Conservation (phyloP, 2,797 vertebrate genomes). For the Diplodus puntazzo region DNA sequence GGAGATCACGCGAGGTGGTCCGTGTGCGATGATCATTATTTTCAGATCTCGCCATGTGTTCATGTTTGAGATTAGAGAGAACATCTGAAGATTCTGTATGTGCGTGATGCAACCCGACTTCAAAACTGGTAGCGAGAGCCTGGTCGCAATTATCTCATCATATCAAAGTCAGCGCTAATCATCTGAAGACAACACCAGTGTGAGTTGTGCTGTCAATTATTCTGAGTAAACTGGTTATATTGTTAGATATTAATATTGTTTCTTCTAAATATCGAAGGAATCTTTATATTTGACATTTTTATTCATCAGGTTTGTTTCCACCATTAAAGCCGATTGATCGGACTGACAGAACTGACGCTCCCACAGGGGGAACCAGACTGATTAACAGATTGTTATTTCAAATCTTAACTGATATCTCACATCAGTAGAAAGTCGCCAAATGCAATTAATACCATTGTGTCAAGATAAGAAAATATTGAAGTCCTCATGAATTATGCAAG, state of each 20-base stretch:
- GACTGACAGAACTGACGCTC: neutral
- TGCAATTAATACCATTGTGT: neutral
- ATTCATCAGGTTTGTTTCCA: neutral
- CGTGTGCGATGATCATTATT: no score
- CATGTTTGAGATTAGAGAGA: no score
- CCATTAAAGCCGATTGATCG: neutral
- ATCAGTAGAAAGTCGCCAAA: neutral
- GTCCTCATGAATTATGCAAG: constrained; percentile 13
- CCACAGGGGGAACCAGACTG: neutral
- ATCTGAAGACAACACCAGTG: constrained; percentile 17
- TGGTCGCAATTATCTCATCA: neutral
- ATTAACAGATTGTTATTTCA: neutral
- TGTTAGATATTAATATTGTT: constrained; percentile 1
- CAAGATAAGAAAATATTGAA: constrained; percentile 4
- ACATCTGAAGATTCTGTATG: no score
- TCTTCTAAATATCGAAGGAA: no score
- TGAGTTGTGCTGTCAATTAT: neutral
- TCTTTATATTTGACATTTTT: neutral
- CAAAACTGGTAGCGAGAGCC: no score
- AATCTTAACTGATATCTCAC: neutral
- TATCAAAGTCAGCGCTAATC: neutral
- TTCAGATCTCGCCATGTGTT: no score
- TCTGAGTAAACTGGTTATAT: neutral
- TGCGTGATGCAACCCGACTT: no score
- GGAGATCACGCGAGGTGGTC: no score